Evolutionary conservation across 2,797 vertebrate genomes (phyloP).

Genomic region (Alauda arvensis): DNA sequence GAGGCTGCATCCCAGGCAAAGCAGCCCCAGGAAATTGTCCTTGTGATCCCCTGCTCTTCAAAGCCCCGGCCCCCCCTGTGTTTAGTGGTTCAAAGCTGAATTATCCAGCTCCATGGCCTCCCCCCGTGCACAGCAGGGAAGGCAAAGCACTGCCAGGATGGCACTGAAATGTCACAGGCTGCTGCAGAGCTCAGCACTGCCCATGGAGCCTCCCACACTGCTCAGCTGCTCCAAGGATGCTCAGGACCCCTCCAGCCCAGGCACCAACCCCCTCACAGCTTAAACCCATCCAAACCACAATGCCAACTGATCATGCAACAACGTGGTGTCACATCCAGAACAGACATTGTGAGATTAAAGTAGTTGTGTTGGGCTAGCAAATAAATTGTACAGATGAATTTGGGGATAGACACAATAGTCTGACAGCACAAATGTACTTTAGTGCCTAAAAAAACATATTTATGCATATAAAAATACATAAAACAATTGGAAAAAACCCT

Average conservation of each 20-base stretch:
- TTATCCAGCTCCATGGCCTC: conserved; percentile 39
- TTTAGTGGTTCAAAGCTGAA: conserved; percentile 63
- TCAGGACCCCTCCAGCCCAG: background rate
- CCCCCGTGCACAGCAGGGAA: conserved; percentile 55
- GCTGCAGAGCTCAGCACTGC: background rate
- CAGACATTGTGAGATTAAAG: background rate
- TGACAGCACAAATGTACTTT: background rate
- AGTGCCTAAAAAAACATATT: background rate
- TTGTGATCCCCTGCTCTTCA: conserved; percentile 60
- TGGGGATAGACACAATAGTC: background rate
- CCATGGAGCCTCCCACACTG: background rate
- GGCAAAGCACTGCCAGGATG: conserved; percentile 20
- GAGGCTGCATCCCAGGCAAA: conserved; percentile 6
- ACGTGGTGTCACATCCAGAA: fast-evolving
- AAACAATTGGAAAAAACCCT: background rate
- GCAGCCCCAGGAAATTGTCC: conserved; percentile 53
- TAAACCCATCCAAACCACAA: background rate
- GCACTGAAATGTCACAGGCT: background rate
- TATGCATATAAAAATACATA: background rate
- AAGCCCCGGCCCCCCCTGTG: conserved; percentile 34
- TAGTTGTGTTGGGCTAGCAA: background rate
- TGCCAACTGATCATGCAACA: background rate
- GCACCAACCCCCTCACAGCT: background rate
- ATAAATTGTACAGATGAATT: background rate
- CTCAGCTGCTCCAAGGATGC: background rate